These are phyloP conservation scores for Microchrysa polita DNA, from an alignment of 2,888 invertebrate species.

Conservation along the genomic window DNA sequence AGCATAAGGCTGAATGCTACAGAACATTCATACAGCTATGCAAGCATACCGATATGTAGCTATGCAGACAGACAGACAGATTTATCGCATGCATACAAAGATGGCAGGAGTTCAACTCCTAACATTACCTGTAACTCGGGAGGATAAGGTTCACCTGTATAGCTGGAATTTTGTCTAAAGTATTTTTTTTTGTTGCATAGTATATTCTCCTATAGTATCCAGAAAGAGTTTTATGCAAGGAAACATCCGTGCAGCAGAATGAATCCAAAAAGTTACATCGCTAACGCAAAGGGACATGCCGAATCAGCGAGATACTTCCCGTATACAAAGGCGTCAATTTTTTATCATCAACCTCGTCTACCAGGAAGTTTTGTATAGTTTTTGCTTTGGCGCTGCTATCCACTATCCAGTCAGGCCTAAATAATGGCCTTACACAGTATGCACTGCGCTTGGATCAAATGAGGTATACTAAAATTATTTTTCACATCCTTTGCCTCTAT, in stretches of 20 bases:
- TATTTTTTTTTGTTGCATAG: constrained; percentile 4
- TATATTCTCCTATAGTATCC: neutral
- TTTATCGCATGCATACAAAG: constrained; percentile 32
- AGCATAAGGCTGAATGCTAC: constrained; percentile 6
- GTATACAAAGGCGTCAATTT: neutral
- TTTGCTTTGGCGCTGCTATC: too few relatives aligned
- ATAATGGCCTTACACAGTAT: neutral
- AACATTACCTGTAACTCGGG: neutral
- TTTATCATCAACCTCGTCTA: neutral
- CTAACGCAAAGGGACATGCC: constrained; percentile 3
- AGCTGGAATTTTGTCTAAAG: constrained; percentile 14
- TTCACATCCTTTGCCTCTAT: neutral
- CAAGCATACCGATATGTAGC: constrained; percentile 16
- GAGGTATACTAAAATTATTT: neutral
- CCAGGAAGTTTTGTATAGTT: neutral
- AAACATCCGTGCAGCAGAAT: neutral
- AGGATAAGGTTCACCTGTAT: neutral
- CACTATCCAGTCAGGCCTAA: neutral
- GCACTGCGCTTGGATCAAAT: neutral
- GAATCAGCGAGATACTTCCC: constrained; percentile 18
- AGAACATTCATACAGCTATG: constrained; percentile 4
- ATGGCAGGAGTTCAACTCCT: constrained; percentile 1
- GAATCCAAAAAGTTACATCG: neutral
- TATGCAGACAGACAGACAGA: constrained; percentile 25
- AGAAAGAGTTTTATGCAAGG: neutral